Percentiles rank a stretch among this genome's conserved stretches.
phyloP scores from a whole-genome alignment of 2,113 vertebrate species.

The Phalacrocorax brasilianus region DNA sequence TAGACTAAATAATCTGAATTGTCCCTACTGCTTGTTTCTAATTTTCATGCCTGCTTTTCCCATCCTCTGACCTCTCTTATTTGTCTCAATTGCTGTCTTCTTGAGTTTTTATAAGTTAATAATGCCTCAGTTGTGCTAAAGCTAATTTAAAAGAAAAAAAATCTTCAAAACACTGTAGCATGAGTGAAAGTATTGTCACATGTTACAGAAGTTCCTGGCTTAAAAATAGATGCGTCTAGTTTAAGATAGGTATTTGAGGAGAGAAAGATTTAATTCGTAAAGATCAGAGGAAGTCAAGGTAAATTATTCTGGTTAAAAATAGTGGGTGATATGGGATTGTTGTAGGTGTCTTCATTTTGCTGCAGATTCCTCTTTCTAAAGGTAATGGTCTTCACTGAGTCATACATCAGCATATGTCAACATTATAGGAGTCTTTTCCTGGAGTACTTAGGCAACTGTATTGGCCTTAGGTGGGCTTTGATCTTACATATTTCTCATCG shows the following conservation, averaged over 20 bases:
- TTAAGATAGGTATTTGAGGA: background rate
- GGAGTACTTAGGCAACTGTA: background rate
- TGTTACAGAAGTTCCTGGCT: background rate
- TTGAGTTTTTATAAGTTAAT: background rate
- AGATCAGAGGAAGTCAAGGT: background rate
- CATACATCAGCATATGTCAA: background rate
- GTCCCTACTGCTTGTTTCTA: background rate
- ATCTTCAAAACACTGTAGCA: background rate
- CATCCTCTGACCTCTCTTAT: background rate
- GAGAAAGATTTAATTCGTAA: background rate
- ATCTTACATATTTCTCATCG: rapidly evolving
- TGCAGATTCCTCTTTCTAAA: background rate
- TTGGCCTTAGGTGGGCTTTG: background rate
- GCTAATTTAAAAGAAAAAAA: background rate
- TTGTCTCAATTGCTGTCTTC: background rate
- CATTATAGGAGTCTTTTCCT: background rate
- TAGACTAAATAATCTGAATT: background rate
- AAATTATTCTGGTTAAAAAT: background rate
- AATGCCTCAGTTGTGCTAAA: background rate
- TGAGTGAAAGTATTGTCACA: background rate
- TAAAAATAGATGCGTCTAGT: background rate
- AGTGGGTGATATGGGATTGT: background rate
- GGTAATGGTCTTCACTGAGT: background rate
- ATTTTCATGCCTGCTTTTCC: background rate
- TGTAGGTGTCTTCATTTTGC: background rate